A percentile compares a stretch with the other conserved stretches of the same genome.
Evolutionary conservation across 2,888 invertebrate genomes (phyloP).

Genomic region (Nephrocerus scutellatus): DNA sequence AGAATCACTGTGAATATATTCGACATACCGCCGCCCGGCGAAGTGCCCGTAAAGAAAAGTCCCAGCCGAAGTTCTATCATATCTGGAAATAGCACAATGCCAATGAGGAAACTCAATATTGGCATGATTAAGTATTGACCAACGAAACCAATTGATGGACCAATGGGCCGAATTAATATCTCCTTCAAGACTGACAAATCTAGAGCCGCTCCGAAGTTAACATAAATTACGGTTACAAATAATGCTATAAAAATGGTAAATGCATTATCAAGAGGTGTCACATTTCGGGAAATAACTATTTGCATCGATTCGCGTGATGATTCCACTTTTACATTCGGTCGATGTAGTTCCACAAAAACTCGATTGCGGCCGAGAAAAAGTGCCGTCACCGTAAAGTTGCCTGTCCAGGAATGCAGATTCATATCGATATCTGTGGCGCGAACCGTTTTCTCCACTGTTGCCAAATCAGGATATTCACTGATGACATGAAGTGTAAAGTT

Average conservation of each 20-base stretch:
- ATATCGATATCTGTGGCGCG: conserved; percentile 19
- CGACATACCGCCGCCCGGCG: conserved; percentile 84
- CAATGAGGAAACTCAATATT: conserved; percentile 64
- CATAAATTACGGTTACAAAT: conserved; percentile 69
- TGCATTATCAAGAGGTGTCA: conserved; percentile 58
- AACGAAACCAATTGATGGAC: conserved; percentile 69
- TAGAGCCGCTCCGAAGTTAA: conserved; percentile 82
- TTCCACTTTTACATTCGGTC: conserved; percentile 17
- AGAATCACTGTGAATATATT: conserved; percentile 90
- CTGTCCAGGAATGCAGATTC: no score
- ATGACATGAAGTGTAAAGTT: conserved; percentile 20
- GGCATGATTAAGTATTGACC: conserved; percentile 79
- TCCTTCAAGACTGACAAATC: conserved; percentile 63
- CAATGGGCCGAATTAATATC: conserved; percentile 63
- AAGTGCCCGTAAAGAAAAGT: conserved; percentile 79
- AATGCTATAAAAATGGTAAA: conserved; percentile 66
- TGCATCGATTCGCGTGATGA: conserved; percentile 37
- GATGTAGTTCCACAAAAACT: conserved; percentile 24
- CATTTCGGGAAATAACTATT: conserved; percentile 54
- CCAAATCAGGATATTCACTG: conserved; percentile 22
- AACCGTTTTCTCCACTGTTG: conserved; percentile 25
- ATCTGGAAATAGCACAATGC: conserved; percentile 59
- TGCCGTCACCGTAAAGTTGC: conserved; percentile 23
- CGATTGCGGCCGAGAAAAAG: conserved; percentile 31
- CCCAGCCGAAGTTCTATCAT: conserved; percentile 65